Base-by-base conservation (phyloP, 2,113 vertebrate species). In the Mungos mungo region DNA sequence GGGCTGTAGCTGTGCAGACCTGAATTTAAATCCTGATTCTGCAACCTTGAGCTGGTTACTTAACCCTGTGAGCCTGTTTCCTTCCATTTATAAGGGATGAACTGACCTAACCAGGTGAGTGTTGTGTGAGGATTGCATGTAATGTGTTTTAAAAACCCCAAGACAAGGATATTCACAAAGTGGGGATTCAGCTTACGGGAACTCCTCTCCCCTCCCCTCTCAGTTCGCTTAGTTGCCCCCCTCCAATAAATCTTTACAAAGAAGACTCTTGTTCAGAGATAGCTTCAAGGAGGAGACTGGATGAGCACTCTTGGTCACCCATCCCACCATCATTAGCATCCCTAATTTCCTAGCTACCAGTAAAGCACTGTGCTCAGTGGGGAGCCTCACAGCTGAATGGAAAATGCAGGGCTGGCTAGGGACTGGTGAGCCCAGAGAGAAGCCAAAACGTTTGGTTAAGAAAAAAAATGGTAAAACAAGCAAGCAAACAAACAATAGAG, bases 231-330 rank as follows among this genome's bases (percentile, higher is more conserved):
- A 11, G n/a, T 45, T 21, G 31, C 54, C 15, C 29, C 18, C 13
- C 6, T 83, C 63, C 66, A 38, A 91, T 69, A 89, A 71, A 88
- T 76, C 16, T 88, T 81, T 91, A 88, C 68, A 81, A 88, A 91
- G 86, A n/a, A 65, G 69, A 16, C 47, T 82, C 77, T 45, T 27
- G 9, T 45, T 96, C 85, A 41, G 10, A 52, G 88, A 85, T 71
- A 97, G 41, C 35, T 88, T 81, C 57, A 71, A 71, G 66, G 77
- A 93, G 50, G 71, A 88, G 47, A 95, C 31, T n/a, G 52, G 57
- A 80, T 3, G 57, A 50, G 21, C 16, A 0, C 27, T 60, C 4
- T 33, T 80, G 94, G 31, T 35, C 29, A 71, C 38, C 45, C 21
- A 77, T 29, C 9, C 31, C 52, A 79, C 33, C 29, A 35, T 63